Evolutionary conservation across 2,113 vertebrate genomes (phyloP).

Genomic region (Oryctolagus cuniculus): DNA sequence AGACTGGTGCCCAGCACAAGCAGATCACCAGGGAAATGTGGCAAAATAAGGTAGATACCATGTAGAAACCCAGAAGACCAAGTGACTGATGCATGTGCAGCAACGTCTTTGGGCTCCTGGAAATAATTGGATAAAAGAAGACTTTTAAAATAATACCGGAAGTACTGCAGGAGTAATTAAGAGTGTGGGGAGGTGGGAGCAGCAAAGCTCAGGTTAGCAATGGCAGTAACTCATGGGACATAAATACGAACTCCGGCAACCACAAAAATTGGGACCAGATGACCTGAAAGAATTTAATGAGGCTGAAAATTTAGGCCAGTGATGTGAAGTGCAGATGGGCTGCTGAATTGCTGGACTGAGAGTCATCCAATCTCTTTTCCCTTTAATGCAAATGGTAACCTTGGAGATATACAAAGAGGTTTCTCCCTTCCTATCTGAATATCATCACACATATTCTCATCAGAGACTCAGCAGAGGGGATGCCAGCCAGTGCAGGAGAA

Average conservation of each 20-base stretch:
- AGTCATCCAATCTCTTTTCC: conserved; percentile 50
- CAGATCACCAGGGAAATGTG: background rate
- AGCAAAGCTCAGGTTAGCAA: conserved; percentile 46
- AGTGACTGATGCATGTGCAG: background rate
- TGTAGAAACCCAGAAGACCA: background rate
- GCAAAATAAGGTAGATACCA: background rate
- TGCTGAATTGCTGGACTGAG: background rate
- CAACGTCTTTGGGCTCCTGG: background rate
- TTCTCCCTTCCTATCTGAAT: conserved; percentile 51
- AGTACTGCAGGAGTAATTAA: conserved; percentile 52
- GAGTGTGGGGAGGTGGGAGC: background rate
- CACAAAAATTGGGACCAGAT: conserved; percentile 59
- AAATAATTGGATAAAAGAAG: conserved; percentile 32
- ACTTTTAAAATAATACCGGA: conserved; percentile 32
- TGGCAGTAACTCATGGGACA: conserved; percentile 39
- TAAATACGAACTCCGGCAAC: conserved; percentile 48
- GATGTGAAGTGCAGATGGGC: conserved; percentile 59
- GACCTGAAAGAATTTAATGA: conserved; percentile 71
- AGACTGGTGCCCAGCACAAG: background rate
- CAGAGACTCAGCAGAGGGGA: background rate
- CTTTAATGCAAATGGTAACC: conserved; percentile 60
- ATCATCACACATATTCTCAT: background rate
- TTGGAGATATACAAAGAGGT: conserved; percentile 40
- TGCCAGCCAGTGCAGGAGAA: background rate
- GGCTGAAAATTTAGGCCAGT: conserved; percentile 72